Conservation (phyloP, 2,113 vertebrate genomes). For the Setophaga kirtlandii region DNA sequence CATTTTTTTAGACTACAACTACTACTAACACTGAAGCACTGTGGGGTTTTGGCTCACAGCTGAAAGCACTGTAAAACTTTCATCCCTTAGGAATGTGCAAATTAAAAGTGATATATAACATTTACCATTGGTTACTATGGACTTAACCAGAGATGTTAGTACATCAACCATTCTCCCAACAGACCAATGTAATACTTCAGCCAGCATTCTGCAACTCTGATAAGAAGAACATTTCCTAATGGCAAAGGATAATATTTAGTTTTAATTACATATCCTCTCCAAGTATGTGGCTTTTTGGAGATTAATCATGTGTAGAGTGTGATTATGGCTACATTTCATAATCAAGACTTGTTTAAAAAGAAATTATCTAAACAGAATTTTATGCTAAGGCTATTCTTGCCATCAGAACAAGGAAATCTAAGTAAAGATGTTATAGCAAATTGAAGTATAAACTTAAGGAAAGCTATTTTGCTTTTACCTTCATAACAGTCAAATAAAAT, state of each 20-base stretch:
- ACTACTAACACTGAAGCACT: background rate
- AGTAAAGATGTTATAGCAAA: background rate
- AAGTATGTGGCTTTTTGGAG: background rate
- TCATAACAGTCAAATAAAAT: slow-evolving; percentile 4
- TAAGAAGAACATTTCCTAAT: slow-evolving; percentile 8
- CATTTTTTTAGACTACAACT: background rate
- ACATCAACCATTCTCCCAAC: slow-evolving; percentile 15
- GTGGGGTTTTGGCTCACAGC: background rate
- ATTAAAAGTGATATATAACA: slow-evolving; percentile 48
- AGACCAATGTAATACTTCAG: slow-evolving; percentile 1
- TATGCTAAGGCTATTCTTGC: background rate
- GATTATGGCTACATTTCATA: background rate
- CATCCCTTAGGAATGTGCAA: slow-evolving; percentile 25
- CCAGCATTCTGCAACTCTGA: background rate
- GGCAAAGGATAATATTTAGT: background rate
- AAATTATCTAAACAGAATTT: background rate
- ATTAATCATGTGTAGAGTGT: background rate
- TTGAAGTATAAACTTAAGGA: background rate
- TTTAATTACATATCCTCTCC: slow-evolving; percentile 8
- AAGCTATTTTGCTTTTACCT: slow-evolving; percentile 17
- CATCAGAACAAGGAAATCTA: background rate
- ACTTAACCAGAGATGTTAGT: slow-evolving; percentile 27
- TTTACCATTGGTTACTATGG: slow-evolving; percentile 11
- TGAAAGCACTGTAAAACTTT: background rate
- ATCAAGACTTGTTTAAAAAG: background rate